These are phyloP conservation scores for Drosophila affinis DNA, from an alignment of 2,888 invertebrate species.

Conservation along the genomic window DNA sequence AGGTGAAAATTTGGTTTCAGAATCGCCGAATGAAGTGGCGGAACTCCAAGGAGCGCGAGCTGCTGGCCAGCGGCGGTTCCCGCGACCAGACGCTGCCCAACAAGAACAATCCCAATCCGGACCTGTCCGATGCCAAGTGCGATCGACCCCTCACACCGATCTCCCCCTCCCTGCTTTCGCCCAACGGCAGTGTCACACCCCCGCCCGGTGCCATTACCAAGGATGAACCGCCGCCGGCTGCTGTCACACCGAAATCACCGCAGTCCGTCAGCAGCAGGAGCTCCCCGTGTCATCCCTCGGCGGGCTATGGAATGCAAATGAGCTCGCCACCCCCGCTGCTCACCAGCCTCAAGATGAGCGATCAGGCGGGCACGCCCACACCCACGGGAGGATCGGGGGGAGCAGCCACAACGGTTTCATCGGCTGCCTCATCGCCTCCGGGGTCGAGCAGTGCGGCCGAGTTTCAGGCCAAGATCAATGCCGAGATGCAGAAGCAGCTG, in stretches of 20 bases:
- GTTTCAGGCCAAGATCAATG: slow-evolving; percentile 83
- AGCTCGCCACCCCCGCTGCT: slow-evolving; percentile 81
- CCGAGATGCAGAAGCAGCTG: slow-evolving; percentile 83
- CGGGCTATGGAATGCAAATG: slow-evolving; percentile 72
- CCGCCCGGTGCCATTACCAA: slow-evolving; percentile 48
- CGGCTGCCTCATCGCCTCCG: slow-evolving; percentile 76
- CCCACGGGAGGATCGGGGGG: slow-evolving; percentile 60
- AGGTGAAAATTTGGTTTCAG: slow-evolving; percentile 93
- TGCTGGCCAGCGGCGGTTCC: slow-evolving; percentile 96
- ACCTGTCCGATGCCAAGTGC: slow-evolving; percentile 94
- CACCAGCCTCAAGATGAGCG: slow-evolving; percentile 68
- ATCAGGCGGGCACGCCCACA: slow-evolving; percentile 73
- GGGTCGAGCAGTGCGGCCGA: slow-evolving; percentile 65
- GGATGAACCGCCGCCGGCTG: slow-evolving; percentile 27
- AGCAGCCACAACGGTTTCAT: slow-evolving; percentile 59
- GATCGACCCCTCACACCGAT: slow-evolving; percentile 88
- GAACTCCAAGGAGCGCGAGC: slow-evolving; percentile 97
- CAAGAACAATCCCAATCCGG: slow-evolving; percentile 98
- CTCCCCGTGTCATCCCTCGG: slow-evolving; percentile 49
- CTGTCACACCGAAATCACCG: slow-evolving; percentile 67
- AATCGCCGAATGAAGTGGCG: slow-evolving; percentile 99
- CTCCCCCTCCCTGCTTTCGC: slow-evolving; percentile 78
- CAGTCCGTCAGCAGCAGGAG: slow-evolving; percentile 66
- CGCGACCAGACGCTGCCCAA: slow-evolving; percentile 97
- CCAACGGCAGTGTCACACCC: slow-evolving; percentile 66